Evolutionary conservation across 92 coral and sea anemone species (phyloP), one percentile per base, ranked within the genome.

Genomic region (Metridium senile): DNA sequence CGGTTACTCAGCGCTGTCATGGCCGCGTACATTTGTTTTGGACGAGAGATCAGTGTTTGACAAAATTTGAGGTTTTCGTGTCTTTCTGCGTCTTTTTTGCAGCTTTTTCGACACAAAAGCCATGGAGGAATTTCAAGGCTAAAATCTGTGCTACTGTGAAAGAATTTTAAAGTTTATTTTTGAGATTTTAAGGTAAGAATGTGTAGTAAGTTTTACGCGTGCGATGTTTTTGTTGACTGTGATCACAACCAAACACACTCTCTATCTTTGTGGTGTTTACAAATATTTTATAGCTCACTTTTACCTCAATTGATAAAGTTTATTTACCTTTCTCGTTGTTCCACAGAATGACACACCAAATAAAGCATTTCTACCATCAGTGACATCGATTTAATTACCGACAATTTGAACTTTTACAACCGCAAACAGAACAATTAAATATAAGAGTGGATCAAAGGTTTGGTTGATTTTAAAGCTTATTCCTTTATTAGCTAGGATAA

Each of bases 1-100:
- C 72, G 97, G 97, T 58, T 59, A 74, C 93, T 71, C 49, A 91
- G 93, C 83, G 97, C 93, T 91, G 97, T 89, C 97, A 91, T 91
- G 97, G 97, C 97, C 97, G 93, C 93, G 79, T 68, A 79, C 82
- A 84, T 84, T 84, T 88, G 88, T 78, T 87, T 81, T 87, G 78
- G 49, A 69, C 34, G 68, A 76, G 23, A 63, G 76, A 62, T 69
- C 58, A 19, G 56, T 28, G 29, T 30, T 26, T 39, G 74, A 62
- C 54, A 33, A 66, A 57, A 45, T 56, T 29, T n/a, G 10, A 16
- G 11, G 2, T 28, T 28, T 28, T n/a, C 33, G 33, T 2, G 20
- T 45, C 52, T 8, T 6, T 63, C 28, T 63, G 17, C 27, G 23
- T 63, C 43, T 30, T 28, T 16, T 29, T 1, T 9, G 31, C 43